A percentile compares a stretch with the other conserved stretches of the same genome.
Conservation (phyloP, 2,888 invertebrate species). For the Aspidiotus rigidus region DNA sequence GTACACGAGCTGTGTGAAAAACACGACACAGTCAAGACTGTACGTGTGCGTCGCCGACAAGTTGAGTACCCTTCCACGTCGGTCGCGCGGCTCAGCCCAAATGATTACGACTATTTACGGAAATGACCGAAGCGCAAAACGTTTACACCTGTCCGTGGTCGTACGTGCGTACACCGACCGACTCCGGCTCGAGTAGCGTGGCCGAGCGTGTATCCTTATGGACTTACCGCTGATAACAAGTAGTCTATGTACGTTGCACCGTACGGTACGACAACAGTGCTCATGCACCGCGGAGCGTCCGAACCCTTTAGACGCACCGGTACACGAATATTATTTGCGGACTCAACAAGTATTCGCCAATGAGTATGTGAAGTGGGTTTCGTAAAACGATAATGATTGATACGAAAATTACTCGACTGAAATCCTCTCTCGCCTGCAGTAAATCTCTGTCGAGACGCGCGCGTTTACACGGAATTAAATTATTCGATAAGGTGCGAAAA, state of each 20-base stretch:
- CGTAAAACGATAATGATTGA: slow-evolving; percentile 2
- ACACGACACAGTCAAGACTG: slow-evolving; percentile 2
- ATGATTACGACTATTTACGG: slow-evolving; percentile 11
- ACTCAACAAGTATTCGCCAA: neutral
- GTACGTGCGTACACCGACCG: neutral
- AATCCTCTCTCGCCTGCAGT: no score
- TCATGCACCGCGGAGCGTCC: no score
- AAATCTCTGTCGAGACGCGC: no score
- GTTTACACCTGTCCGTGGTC: slow-evolving; percentile 23
- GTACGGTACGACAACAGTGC: no score
- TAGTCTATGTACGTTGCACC: no score
- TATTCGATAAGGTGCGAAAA: no score
- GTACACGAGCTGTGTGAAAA: slow-evolving; percentile 17
- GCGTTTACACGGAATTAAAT: no score
- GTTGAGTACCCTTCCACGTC: slow-evolving; percentile 16
- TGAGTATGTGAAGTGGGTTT: neutral
- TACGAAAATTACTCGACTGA: slow-evolving; percentile 1
- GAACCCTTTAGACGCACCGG: neutral
- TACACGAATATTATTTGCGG: neutral
- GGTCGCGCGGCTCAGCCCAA: slow-evolving; percentile 18
- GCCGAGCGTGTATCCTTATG: neutral
- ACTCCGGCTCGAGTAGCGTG: slow-evolving; percentile 23
- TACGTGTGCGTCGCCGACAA: neutral
- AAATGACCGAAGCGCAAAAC: slow-evolving; percentile 22
- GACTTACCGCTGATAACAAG: no score